Percentiles rank a stretch among this genome's conserved stretches.
phyloP scores from a whole-genome alignment of 2,797 vertebrate genomes.

The Liparis tanakae region DNA sequence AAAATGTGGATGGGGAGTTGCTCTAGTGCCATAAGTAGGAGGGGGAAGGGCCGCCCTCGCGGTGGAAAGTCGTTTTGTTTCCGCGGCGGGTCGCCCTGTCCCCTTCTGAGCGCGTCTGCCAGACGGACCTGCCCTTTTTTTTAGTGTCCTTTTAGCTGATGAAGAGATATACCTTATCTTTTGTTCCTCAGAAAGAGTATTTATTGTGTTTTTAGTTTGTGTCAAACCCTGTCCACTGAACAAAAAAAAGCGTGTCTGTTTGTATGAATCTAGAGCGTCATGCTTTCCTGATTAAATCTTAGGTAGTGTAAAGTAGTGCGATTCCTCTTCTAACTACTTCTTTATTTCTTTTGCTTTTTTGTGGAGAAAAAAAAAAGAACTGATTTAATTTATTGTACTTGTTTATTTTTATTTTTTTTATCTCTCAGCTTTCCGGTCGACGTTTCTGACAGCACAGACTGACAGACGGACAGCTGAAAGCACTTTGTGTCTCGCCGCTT shows the following conservation, averaged over 20 bases:
- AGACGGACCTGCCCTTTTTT: slow-evolving; percentile 77
- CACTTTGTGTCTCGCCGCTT: slow-evolving; percentile 65
- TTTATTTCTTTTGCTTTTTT: slow-evolving; percentile 59
- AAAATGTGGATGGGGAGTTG: slow-evolving; percentile 82
- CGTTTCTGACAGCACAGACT: slow-evolving; percentile 56
- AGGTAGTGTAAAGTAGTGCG: slow-evolving; percentile 74
- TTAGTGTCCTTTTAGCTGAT: slow-evolving; percentile 76
- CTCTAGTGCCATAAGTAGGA: slow-evolving; percentile 89
- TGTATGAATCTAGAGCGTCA: slow-evolving; percentile 76
- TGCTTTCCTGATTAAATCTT: slow-evolving; percentile 75
- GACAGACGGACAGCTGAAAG: slow-evolving; percentile 56
- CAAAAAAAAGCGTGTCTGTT: slow-evolving; percentile 70
- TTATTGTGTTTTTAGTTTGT: slow-evolving; percentile 83
- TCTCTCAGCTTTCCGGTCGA: slow-evolving; percentile 57
- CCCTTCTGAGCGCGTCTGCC: slow-evolving; percentile 71
- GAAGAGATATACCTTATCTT: slow-evolving; percentile 75
- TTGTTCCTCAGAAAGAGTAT: slow-evolving; percentile 79
- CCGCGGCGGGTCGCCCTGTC: slow-evolving; percentile 52
- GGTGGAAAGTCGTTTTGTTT: slow-evolving; percentile 50
- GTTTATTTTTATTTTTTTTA: slow-evolving; percentile 39
- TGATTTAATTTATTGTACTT: slow-evolving; percentile 77
- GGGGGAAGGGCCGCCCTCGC: slow-evolving; percentile 72
- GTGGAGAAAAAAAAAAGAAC: slow-evolving; percentile 24
- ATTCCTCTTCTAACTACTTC: slow-evolving; percentile 67
- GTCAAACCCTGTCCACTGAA: slow-evolving; percentile 78